phyloP scores from a whole-genome alignment of 2,113 vertebrate species.

The Girardinichthys multiradiatus region DNA sequence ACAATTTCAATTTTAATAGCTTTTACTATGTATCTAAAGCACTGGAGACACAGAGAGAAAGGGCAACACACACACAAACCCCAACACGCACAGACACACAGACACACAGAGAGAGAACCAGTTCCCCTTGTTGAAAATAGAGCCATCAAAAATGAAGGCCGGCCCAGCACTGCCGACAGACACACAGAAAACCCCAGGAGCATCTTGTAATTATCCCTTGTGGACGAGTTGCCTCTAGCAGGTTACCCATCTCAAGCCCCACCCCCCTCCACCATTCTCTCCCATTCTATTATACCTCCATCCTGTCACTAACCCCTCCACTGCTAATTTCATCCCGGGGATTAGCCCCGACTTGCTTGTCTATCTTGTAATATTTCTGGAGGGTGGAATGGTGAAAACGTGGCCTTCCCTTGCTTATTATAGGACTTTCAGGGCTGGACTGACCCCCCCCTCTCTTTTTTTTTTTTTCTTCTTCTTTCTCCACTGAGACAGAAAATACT shows the following conservation, averaged over 20 bases:
- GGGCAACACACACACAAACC: constrained; percentile 36
- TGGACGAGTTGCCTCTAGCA: constrained; percentile 94
- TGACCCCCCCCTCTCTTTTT: constrained; percentile 74
- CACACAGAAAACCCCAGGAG: constrained; percentile 92
- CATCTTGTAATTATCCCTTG: constrained; percentile 98
- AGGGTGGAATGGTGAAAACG: constrained; percentile 98
- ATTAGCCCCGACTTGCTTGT: constrained; percentile 96
- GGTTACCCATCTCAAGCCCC: constrained; percentile 65
- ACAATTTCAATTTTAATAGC: constrained; percentile 99
- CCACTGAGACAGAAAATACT: constrained; percentile 40
- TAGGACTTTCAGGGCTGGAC: constrained; percentile 87
- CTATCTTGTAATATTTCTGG: constrained; percentile 95
- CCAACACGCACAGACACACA: constrained; percentile 21
- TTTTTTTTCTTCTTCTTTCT: constrained; percentile 24
- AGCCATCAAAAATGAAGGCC: constrained; percentile 94
- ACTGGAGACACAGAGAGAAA: constrained; percentile 78
- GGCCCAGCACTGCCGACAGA: constrained; percentile 74
- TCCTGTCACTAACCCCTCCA: constrained; percentile 87
- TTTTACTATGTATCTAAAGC: constrained; percentile 99
- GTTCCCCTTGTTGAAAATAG: constrained; percentile 90
- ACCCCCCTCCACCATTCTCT: constrained; percentile 78
- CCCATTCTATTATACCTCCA: constrained; percentile 93
- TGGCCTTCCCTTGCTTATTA: constrained; percentile 92
- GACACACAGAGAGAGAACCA: constrained; percentile 33
- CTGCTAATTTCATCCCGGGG: constrained; percentile 99